Evolutionary conservation across 2,797 vertebrate genomes (phyloP).

Genomic region (Chaenodraco wilsoni): DNA sequence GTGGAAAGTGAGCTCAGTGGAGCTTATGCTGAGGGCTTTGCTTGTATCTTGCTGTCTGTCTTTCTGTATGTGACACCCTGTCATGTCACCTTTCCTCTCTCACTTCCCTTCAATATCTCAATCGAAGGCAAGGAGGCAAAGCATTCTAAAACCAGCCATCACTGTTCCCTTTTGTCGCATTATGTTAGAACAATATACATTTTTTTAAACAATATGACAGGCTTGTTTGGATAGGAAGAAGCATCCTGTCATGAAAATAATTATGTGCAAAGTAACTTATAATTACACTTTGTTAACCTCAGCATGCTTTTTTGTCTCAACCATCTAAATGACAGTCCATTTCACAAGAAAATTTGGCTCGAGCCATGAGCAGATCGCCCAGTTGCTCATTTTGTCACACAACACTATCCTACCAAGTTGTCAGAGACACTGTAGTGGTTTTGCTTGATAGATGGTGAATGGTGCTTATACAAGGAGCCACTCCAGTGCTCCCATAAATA

Average conservation of each 20-base stretch:
- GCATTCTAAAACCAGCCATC: constrained; percentile 30
- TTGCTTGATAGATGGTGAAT: constrained; percentile 83
- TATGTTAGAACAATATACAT: constrained; percentile 1
- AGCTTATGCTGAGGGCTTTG: constrained; percentile 71
- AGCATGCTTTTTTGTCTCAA: constrained; percentile 45
- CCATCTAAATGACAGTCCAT: constrained; percentile 53
- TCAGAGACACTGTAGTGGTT: constrained; percentile 80
- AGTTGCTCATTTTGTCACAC: constrained; percentile 74
- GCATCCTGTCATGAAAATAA: constrained; percentile 31
- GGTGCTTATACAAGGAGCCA: constrained; percentile 85
- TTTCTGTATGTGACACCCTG: constrained; percentile 66
- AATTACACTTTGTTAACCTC: constrained; percentile 55
- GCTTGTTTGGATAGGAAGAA: constrained; percentile 27
- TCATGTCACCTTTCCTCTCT: constrained; percentile 60
- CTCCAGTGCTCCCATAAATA: constrained; percentile 87
- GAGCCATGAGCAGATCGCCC: constrained; percentile 57
- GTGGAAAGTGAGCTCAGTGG: constrained; percentile 72
- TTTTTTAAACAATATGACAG: constrained; percentile 18
- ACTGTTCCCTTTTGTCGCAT: constrained; percentile 22
- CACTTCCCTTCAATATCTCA: constrained; percentile 68
- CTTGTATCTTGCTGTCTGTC: constrained; percentile 61
- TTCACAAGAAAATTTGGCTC: constrained; percentile 60
- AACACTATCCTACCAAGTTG: constrained; percentile 71
- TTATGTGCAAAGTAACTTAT: constrained; percentile 40
- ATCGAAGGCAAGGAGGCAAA: constrained; percentile 45